phyloP scores from a whole-genome alignment of 2,797 vertebrate species.

The Sebastes diaconus region DNA sequence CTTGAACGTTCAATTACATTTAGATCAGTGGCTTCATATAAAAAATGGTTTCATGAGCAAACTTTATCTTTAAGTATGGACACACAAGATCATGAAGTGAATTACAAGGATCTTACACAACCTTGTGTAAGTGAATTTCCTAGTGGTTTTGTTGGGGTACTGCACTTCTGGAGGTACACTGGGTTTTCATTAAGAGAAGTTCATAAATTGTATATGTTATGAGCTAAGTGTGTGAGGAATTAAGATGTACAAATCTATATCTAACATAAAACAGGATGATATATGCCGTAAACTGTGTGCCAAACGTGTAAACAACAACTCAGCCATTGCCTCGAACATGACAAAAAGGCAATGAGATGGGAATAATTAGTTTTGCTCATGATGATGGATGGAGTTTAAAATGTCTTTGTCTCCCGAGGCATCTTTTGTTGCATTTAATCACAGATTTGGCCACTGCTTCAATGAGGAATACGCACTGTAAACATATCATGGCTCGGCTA shows the following conservation, averaged over 20 bases:
- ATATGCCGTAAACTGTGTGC: not conserved
- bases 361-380: not conserved
- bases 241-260: not conserved
- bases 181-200: not conserved
- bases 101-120: not conserved
- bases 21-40: constrained; percentile 8
- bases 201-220: not conserved
- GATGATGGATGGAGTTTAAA: not conserved
- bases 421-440: not conserved
- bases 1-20: constrained; percentile 39
- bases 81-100: not conserved
- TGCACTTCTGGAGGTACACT: not conserved
- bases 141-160: not conserved
- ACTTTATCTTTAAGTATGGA: not conserved
- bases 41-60: not conserved
- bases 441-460: not conserved
- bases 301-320: not conserved
- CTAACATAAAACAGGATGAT: not conserved
- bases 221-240: not conserved
- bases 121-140: too few relatives aligned
- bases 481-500: not conserved
- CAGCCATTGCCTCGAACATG: not conserved
- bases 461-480: not conserved
- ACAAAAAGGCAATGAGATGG: not conserved
- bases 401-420: not conserved